Evolutionary conservation across 2,888 invertebrate genomes (phyloP), one percentile per base, ranked within the genome.

Genomic region (Scaeva pyrastri): DNA sequence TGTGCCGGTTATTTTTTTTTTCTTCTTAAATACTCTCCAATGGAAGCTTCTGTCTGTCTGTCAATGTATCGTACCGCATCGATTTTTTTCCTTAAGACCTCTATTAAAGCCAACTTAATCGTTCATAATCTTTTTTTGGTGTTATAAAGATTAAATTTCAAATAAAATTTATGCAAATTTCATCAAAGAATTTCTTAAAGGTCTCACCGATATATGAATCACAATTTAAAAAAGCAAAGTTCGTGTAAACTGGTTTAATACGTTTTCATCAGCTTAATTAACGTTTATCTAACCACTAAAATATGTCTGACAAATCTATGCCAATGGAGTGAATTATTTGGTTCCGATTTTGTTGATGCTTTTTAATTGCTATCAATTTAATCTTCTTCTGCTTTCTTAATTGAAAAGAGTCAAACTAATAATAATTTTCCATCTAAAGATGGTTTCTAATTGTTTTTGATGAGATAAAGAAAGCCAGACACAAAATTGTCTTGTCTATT

Each of bases 321-420:
- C 31, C 31, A 31, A 8, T 31, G 6, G 19, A 23, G 48, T 23
- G 39, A 58, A 39, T 12, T 31, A 31, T 52, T 60, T 31, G 39
- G 68, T 58, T 12, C 39, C 60, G 60, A 70, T 60, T 70, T 39
- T 62, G 11, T 56, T n/a, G 23, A 26, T 4, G 19, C 36, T 12
- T 41, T 23, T 55, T 55, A 19, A 78, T 64, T 55, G 48, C 36
- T 48, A 48, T 19, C 11, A 78, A 31, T 31, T 66, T 66, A 36
- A 7, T 72, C 39, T 31, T 31, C 31, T 5, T 72, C 39, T 31
- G 5, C 31, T 5, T 31, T 31, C 8, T 79, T 19, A 79, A 79
- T 79, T 72, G 41, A 66, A 79, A 56, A 39, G 66, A 56, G 26
- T 56, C 56, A 52, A 72, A 43, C 64, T 31, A 11, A 23, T 56